These are phyloP conservation scores for Eristalis pertinax DNA, from an alignment of 2,888 invertebrate species.

Conservation along the genomic window DNA sequence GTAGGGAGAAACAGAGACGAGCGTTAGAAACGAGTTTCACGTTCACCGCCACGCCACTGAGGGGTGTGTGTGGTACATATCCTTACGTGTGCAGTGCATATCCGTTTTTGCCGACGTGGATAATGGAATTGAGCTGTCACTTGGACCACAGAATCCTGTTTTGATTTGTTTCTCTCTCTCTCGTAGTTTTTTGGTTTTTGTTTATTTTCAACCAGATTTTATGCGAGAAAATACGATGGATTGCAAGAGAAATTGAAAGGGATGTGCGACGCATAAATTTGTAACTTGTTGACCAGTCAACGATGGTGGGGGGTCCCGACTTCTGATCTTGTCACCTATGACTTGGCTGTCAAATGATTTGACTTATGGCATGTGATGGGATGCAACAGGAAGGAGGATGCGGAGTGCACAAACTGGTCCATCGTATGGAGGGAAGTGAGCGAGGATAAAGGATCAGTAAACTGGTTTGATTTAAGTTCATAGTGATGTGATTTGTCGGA, in stretches of 20 bases:
- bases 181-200: background rate
- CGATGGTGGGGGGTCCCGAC: constrained; percentile 25
- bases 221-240: constrained; percentile 25
- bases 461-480: background rate
- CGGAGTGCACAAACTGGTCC: background rate
- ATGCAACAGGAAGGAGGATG: background rate
- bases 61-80: constrained; percentile 5
- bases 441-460: background rate
- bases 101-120: constrained; percentile 60
- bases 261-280: constrained; percentile 2
- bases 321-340: constrained; percentile 42
- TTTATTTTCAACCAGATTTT: constrained; percentile 7
- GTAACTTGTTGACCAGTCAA: constrained; percentile 54
- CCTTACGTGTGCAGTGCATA: background rate
- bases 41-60: background rate
- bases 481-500: too few relatives aligned
- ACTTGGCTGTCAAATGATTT: background rate
- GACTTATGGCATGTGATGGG: background rate
- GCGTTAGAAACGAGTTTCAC: constrained; percentile 33
- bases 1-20: constrained; percentile 21
- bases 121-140: constrained; percentile 67
- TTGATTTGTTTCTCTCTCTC: constrained; percentile 18
- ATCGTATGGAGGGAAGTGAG: background rate
- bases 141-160: constrained; percentile 71
- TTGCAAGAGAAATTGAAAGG: constrained; percentile 33